phyloP scores from a whole-genome alignment of 2,888 invertebrate species.

The Torymus tubicola region DNA sequence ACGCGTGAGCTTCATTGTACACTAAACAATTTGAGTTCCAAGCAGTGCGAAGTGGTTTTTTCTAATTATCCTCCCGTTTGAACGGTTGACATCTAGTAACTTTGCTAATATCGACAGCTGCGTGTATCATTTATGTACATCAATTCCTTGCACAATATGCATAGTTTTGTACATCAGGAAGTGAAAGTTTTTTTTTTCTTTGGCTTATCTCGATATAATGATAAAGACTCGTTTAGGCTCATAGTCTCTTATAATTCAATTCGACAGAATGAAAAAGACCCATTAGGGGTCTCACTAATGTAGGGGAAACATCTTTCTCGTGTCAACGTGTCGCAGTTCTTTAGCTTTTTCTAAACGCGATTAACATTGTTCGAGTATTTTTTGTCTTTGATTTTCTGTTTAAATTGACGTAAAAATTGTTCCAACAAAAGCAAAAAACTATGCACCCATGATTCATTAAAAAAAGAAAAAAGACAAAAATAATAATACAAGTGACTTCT shows the following conservation, averaged over 20 bases:
- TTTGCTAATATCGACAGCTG: slow-evolving; percentile 33
- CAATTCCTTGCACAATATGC: slow-evolving; percentile 47
- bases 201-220: background rate
- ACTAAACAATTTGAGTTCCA: slow-evolving; percentile 5
- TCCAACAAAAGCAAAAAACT: background rate
- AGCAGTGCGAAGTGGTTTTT: background rate
- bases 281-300: slow-evolving; percentile 52
- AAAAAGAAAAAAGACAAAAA: background rate
- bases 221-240: too few relatives aligned
- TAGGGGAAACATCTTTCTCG: slow-evolving; percentile 46
- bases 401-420: slow-evolving; percentile 35
- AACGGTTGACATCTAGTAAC: slow-evolving; percentile 12
- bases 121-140: slow-evolving; percentile 34
- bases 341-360: slow-evolving; percentile 28
- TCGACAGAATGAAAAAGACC: slow-evolving; percentile 56
- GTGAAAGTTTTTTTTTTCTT: slow-evolving; percentile 25
- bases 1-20: slow-evolving; percentile 19
- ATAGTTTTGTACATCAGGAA: slow-evolving; percentile 28
- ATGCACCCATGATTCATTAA: background rate
- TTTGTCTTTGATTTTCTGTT: slow-evolving; percentile 31
- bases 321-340: slow-evolving; percentile 25
- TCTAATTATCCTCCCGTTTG: slow-evolving; percentile 1
- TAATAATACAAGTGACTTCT: background rate
- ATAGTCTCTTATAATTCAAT: slow-evolving; percentile 9
- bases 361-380: slow-evolving; percentile 41